These are phyloP conservation scores for Plodia interpunctella DNA, from an alignment of 1,140 invertebrate species.

Conservation along the genomic window DNA sequence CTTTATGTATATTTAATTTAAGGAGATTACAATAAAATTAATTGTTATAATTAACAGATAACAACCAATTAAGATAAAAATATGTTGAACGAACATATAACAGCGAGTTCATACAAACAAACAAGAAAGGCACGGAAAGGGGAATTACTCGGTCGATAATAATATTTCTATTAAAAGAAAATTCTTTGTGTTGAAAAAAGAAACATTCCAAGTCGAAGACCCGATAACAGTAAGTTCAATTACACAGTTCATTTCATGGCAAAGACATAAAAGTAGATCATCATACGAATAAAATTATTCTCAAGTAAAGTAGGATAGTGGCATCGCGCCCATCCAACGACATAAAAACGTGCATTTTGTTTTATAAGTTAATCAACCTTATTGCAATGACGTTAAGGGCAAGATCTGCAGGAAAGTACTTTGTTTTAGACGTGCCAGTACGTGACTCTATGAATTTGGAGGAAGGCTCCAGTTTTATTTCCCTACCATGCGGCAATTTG, in stretches of 20 bases:
- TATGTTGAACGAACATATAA: too few relatives aligned
- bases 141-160: too few relatives aligned
- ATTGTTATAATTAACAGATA: too few relatives aligned
- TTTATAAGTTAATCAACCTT: neutral
- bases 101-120: too few relatives aligned
- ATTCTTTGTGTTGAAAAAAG: too few relatives aligned
- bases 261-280: neutral
- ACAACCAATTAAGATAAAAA: too few relatives aligned
- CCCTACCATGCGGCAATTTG: slow-evolving; percentile 23
- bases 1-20: too few relatives aligned
- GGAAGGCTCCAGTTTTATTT: slow-evolving; percentile 23
- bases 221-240: too few relatives aligned
- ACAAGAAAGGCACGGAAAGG: too few relatives aligned
- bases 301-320: neutral
- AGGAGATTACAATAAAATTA: too few relatives aligned
- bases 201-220: too few relatives aligned
- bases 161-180: too few relatives aligned
- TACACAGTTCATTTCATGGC: neutral
- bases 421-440: slow-evolving; percentile 13
- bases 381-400: neutral
- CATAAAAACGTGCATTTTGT: neutral
- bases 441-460: slow-evolving; percentile 31
- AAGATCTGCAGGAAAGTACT: neutral
- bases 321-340: neutral
- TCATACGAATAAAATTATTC: neutral